Evolutionary conservation across 2,797 vertebrate genomes (phyloP), one percentile per base, ranked within the genome.

Genomic region (Podarcis siculus): DNA sequence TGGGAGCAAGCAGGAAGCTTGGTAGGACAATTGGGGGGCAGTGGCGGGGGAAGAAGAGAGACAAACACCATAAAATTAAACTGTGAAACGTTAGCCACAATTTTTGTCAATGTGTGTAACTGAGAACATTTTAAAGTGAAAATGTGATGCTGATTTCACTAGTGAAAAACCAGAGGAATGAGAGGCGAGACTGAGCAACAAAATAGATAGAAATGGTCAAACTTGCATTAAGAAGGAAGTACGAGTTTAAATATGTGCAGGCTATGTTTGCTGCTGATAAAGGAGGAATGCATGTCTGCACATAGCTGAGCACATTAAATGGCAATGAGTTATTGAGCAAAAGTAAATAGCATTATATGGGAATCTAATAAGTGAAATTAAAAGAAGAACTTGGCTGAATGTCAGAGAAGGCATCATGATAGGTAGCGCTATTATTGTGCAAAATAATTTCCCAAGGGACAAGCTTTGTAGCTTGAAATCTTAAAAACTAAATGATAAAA

Each of bases 371-470:
- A 35, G 37, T 71, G 64, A 83, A 78, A 86, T 86, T 69, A 87
- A 49, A 79, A 87, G 21, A 30, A 75, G 76, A 67, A 58, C 30
- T 77, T 21, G 39, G 45, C 71, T 45, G 77, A 80, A 81, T 81
- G 17, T 76, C 81, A 83, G n/a, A 42, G 27, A 76, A 32, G 45
- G 30, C 71, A 75, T 83, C 69, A 17, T 79, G 39, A 55, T 25
- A 73, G 42, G 19, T 17, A 83, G 37, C 15, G 23, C 30, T 81
- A 61, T 77, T 85, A 58, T 76, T 85, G 32, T 32, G 64, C 13
- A 71, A 39, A 71, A 90, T 90, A 90, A 85, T 87, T 81, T 82
- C 86, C 86, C 81, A 76, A 9, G 67, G 66, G 66, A 79, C n/a
- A 79, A n/a, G 25, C 23, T 79, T 86, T 55, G 73, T 83, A 3